phyloP scores from a whole-genome alignment of 1,140 invertebrate genomes.

The Pseudomyrmex dendroicus region DNA sequence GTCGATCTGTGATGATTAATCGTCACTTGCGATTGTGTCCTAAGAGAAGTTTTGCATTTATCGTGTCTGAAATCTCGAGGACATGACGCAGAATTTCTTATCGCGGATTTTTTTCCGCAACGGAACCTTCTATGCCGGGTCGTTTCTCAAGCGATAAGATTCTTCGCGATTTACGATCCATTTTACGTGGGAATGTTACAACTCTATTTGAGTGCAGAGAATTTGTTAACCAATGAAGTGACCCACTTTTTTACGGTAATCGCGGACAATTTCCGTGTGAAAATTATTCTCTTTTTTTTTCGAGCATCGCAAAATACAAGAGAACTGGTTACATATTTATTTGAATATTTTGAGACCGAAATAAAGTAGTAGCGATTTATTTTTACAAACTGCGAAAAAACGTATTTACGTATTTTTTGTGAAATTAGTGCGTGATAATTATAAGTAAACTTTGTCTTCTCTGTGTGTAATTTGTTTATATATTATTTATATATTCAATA shows the following conservation, averaged over 20 bases:
- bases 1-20: conserved; percentile 58
- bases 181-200: neutral
- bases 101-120: conserved; percentile 10
- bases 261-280: neutral
- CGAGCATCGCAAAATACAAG: neutral
- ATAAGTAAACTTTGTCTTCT: too few species aligned
- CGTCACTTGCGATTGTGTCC: conserved; percentile 29
- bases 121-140: neutral
- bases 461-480: too few species aligned
- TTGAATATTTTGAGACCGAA: too few species aligned
- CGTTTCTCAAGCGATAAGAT: neutral
- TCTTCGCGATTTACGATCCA: neutral
- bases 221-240: neutral
- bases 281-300: neutral
- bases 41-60: neutral
- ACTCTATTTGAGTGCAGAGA: neutral
- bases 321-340: neutral
- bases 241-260: neutral
- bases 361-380: too few species aligned
- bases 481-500: too few species aligned
- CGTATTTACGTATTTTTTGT: too few species aligned
- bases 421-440: too few species aligned
- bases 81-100: neutral
- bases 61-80: neutral
- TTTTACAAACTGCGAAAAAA: too few species aligned